phyloP scores from a whole-genome alignment of 1,140 invertebrate species.

The Panagrolaimus sp. region DNA sequence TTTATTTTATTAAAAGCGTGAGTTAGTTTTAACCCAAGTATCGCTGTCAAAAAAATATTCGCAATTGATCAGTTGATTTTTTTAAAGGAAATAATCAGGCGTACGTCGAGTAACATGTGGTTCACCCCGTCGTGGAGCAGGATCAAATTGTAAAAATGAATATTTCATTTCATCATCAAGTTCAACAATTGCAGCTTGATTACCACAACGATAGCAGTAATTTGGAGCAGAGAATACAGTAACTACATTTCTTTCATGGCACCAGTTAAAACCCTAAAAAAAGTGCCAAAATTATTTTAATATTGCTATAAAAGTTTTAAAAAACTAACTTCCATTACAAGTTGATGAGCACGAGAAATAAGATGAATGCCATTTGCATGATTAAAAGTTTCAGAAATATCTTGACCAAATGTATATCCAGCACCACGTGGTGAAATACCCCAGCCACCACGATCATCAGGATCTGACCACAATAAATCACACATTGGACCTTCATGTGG shows the following conservation, averaged over 20 bases:
- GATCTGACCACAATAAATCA: conserved; percentile 77
- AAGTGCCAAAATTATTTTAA: no score
- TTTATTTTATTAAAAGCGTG: no score
- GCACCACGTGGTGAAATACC: conserved; percentile 94
- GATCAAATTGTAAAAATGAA: conserved; percentile 99
- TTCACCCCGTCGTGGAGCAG: conserved; percentile 91
- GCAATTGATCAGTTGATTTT: no score
- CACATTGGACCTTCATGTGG: conserved; percentile 91
- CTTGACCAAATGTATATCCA: conserved; percentile 96
- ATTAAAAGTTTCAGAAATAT: conserved; percentile 98
- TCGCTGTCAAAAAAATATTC: no score
- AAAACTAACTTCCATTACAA: conserved; percentile 81
- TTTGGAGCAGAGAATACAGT: conserved; percentile 98
- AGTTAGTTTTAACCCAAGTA: no score
- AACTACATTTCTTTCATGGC: conserved; percentile 94
- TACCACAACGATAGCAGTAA: conserved; percentile 97
- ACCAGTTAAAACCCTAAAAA: conserved; percentile 86
- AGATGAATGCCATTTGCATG: conserved; percentile 93
- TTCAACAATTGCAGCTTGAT: conserved; percentile 99
- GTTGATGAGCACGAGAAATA: conserved; percentile 91
- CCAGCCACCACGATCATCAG: conserved; percentile 89
- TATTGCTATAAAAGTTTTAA: background rate
- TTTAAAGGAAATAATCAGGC: conserved; percentile 89
- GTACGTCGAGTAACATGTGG: conserved; percentile 88
- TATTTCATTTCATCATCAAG: conserved; percentile 98